Evolutionary conservation across 1,140 invertebrate species (phyloP), one percentile per base, ranked within the genome.

Genomic region (Aphaenogaster ashmeadi): DNA sequence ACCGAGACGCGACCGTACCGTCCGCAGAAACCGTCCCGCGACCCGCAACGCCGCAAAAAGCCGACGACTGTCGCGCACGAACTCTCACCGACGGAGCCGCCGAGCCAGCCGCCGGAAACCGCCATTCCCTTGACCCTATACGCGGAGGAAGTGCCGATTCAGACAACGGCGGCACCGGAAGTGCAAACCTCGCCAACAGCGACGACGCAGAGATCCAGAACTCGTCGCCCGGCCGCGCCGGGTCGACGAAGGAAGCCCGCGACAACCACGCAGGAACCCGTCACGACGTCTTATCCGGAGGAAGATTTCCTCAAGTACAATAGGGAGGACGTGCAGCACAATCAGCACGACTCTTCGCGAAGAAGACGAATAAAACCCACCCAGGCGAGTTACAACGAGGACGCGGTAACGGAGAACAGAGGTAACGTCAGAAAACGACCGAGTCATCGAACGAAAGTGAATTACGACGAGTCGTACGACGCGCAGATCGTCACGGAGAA

Each of bases 221-320:
- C 88, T 8, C 87, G 93, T 8, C 77, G 93, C 41, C 93, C 93
- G 0, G 85, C 3, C 8, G 13, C 67, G 0, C 81, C 90, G 1
- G 60, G 33, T 74, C 85, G 87, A 18, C 83, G 92, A 38, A 79
- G 93, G 36, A 88, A 91, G 1, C 89, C 91, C 2, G 78, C 90
- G 8, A 92, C 90, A 0, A 93, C 93, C 0, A 91, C 93, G 9
- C 44, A 87, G 8, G 80, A 91, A 38, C 60, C 92, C 11, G n/a
- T 72, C 18, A 79, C 91, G 0, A 52, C 60, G 18, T 50, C 83
- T 1, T 8, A n/a, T 0, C 1, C 21, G 0, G 89, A 91, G 4
- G 90, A 90, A 0, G 91, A 93, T 15, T 86, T 64, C 9, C 44
- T 86, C 6, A 93, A 88, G n/a, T 93, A 93, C 52, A 88, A 91